These are phyloP conservation scores for Ypsolopha sequella DNA, from an alignment of 2,888 invertebrate genomes.

Conservation along the genomic window DNA sequence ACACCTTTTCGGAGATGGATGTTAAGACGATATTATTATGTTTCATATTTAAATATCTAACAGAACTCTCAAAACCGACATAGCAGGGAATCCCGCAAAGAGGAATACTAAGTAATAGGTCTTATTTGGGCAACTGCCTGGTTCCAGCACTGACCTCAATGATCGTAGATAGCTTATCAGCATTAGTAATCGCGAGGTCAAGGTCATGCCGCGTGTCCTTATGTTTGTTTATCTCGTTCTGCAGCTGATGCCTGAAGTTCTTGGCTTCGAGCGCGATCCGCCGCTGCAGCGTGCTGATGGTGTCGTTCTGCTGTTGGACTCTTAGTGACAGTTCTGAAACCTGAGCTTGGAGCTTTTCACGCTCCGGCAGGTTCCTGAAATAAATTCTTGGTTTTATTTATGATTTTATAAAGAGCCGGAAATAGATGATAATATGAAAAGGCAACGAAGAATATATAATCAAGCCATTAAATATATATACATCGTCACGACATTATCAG, in stretches of 20 bases:
- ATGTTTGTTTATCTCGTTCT: slow-evolving; percentile 76
- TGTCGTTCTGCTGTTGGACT: slow-evolving; percentile 73
- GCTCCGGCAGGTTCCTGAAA: slow-evolving; percentile 75
- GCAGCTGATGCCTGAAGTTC: slow-evolving; percentile 78
- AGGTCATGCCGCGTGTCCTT: slow-evolving; percentile 78
- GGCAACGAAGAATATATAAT: no score
- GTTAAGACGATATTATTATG: no score
- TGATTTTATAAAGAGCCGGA: no score
- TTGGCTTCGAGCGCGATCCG: slow-evolving; percentile 80
- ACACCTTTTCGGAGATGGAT: no score
- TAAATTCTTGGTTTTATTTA: no score
- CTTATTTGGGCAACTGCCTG: neutral
- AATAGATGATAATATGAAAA: no score
- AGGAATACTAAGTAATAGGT: no score
- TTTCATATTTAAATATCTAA: no score
- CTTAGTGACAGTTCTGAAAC: slow-evolving; percentile 66
- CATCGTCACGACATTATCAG: no score
- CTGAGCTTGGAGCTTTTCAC: slow-evolving; percentile 79
- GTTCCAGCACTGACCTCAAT: slow-evolving; percentile 61
- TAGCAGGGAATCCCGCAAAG: no score
- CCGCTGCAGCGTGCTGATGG: slow-evolving; percentile 74
- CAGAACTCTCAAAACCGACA: no score
- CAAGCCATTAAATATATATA: no score
- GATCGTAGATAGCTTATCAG: slow-evolving; percentile 71
- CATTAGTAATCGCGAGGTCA: slow-evolving; percentile 71